Conservation (phyloP, 2,113 vertebrate species). For the Tympanuchus pallidicinctus region DNA sequence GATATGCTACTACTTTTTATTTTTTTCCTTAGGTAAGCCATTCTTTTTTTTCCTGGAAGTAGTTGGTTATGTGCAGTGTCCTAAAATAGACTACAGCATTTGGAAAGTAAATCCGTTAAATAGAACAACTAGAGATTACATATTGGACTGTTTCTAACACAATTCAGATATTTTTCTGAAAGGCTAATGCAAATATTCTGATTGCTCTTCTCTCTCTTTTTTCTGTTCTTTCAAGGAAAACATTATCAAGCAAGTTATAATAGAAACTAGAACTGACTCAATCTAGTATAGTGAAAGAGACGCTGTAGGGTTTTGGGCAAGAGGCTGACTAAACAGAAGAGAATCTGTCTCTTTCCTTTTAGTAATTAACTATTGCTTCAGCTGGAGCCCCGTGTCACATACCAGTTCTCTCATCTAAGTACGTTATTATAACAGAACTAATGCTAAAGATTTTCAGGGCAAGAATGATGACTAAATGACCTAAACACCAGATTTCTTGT, state of each 20-base stretch:
- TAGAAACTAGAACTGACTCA: not conserved
- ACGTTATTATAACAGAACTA: not conserved
- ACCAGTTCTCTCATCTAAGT: not conserved
- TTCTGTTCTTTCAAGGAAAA: not conserved
- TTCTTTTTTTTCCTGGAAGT: not conserved
- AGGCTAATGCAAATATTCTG: not conserved
- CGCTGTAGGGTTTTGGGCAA: not conserved
- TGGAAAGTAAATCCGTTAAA: not conserved
- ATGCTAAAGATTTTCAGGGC: not conserved
- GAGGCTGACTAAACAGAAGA: not conserved
- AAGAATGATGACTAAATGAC: not conserved
- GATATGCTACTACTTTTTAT: not conserved
- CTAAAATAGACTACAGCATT: slow-evolving; percentile 13
- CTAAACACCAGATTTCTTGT: not conserved
- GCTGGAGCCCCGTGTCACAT: not conserved
- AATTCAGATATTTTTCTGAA: not conserved
- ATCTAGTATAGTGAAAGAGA: not conserved
- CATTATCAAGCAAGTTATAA: not conserved
- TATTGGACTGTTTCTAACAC: not conserved
- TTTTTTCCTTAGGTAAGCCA: not conserved
- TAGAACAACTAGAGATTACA: not conserved
- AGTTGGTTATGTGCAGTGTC: not conserved
- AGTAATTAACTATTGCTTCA: not conserved
- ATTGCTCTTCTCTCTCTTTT: not conserved
- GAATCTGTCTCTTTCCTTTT: not conserved